phyloP scores from a whole-genome alignment of 2,113 vertebrate genomes.

The Sturnira hondurensis region DNA sequence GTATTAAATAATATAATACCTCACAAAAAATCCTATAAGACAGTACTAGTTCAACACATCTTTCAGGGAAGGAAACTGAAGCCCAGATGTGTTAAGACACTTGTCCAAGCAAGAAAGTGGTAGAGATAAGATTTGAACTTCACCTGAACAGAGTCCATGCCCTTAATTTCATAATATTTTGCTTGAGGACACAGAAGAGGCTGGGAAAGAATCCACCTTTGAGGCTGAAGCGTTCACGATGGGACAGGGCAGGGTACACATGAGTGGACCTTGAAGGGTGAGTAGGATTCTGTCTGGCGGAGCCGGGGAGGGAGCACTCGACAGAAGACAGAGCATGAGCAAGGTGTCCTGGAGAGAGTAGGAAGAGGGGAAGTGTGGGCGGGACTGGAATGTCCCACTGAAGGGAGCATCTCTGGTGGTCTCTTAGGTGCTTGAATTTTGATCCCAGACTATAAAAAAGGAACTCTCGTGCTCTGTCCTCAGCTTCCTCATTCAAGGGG shows the following conservation, averaged over 20 bases:
- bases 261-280: background rate
- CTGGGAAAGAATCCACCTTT: background rate
- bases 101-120: background rate
- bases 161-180: background rate
- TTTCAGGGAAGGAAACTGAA: background rate
- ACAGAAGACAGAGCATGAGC: no score
- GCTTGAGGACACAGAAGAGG: background rate
- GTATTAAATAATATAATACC: background rate
- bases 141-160: background rate
- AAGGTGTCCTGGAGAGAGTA: background rate
- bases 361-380: background rate
- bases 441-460: background rate
- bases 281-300: background rate
- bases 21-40: background rate
- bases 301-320: background rate
- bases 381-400: background rate
- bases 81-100: background rate
- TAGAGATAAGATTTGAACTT: background rate
- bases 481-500: background rate
- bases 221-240: background rate
- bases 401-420: background rate
- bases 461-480: background rate
- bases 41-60: background rate
- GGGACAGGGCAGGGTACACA: background rate
- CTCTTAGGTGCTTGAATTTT: background rate